Conservation (phyloP, 2,113 vertebrate genomes). For the Motacilla tschutschensis region DNA sequence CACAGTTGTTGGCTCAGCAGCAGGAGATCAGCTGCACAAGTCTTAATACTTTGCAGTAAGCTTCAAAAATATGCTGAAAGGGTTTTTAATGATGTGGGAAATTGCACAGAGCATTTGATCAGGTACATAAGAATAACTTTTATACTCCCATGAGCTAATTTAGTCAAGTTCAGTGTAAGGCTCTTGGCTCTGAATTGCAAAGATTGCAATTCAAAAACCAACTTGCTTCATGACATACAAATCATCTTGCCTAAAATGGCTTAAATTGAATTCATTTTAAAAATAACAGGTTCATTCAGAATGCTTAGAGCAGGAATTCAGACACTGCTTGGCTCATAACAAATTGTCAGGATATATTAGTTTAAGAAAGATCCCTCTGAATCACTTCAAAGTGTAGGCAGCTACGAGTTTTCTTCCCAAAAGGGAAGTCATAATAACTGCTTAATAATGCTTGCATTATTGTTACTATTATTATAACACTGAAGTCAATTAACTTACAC, state of each 20-base stretch:
- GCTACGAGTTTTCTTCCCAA: background rate
- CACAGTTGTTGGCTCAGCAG: background rate
- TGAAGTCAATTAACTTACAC: background rate
- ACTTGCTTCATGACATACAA: background rate
- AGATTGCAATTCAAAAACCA: background rate
- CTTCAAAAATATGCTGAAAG: background rate
- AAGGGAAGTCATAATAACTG: background rate
- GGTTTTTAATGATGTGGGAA: background rate
- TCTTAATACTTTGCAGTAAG: background rate
- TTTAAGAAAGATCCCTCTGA: slow-evolving; percentile 2
- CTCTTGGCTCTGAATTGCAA: background rate
- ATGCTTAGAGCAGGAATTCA: background rate
- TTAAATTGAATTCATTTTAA: background rate
- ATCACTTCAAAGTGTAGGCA: background rate
- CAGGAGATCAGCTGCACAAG: background rate
- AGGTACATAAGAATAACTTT: background rate
- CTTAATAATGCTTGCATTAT: slow-evolving; percentile 6
- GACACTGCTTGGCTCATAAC: background rate
- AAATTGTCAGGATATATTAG: background rate
- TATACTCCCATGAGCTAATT: background rate
- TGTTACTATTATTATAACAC: background rate
- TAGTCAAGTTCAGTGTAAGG: background rate
- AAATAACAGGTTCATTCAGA: slow-evolving; percentile 4
- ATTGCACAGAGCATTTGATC: background rate
- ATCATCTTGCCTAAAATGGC: background rate